These are phyloP conservation scores for Apis cerana DNA, from an alignment of 1,140 invertebrate species.

Conservation along the genomic window DNA sequence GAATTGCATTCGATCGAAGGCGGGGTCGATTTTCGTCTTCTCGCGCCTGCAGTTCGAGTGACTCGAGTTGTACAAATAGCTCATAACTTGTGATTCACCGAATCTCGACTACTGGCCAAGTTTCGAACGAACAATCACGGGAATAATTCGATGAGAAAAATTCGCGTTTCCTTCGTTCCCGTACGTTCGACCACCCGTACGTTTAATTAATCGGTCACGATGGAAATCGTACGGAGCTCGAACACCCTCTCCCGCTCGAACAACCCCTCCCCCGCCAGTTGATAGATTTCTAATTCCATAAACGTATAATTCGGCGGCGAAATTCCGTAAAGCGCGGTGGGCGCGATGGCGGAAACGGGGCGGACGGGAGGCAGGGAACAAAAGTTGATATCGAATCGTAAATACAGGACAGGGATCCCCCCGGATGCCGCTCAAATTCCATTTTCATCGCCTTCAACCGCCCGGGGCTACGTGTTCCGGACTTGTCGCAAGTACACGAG, in stretches of 20 bases:
- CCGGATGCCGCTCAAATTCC: constrained; percentile 44
- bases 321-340: constrained; percentile 9
- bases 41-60: background rate
- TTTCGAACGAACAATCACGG: too few relatives aligned
- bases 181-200: background rate
- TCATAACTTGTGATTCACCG: background rate
- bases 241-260: background rate
- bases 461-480: constrained; percentile 19
- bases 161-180: background rate
- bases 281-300: constrained; percentile 38
- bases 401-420: constrained; percentile 17
- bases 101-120: too few relatives aligned
- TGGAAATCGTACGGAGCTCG: constrained; percentile 2
- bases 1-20: constrained; percentile 28
- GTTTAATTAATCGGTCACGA: constrained; percentile 6
- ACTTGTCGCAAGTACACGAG: constrained; percentile 36
- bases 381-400: constrained; percentile 41
- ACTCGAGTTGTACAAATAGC: constrained; percentile 19
- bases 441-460: constrained; percentile 38
- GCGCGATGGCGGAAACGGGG: background rate
- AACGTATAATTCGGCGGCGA: background rate
- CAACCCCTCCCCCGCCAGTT: background rate
- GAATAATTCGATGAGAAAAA: too few relatives aligned
- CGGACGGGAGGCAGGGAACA: background rate
- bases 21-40: constrained; percentile 56